Evolutionary conservation across 2,888 invertebrate species (phyloP), one percentile per base, ranked within the genome.

Genomic region (Ormyrus thymus): DNA sequence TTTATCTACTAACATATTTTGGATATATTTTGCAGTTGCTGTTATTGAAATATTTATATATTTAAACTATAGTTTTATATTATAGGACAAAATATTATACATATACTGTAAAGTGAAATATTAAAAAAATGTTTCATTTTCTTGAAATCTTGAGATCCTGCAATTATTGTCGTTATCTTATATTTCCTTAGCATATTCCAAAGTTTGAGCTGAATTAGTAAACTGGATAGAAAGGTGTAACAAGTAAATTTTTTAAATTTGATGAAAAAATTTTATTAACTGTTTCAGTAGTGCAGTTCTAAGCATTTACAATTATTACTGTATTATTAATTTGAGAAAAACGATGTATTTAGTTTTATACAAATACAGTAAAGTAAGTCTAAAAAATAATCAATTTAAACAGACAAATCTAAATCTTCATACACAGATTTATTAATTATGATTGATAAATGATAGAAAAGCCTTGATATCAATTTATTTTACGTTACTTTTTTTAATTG

Each of bases 321-420:
- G 29, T 29, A 29, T 29, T 29, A 29, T 29, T 29, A 13, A 62
- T 7, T 45, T 62, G 5, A 55, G n/a, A 29, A 58, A 71, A 10
- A 7, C 53, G 48, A 61, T 71, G 29, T 51, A 51, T 71, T 71
- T 29, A 50, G 29, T 72, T 55, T 53, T n/a, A 65, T 65, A 65
- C 56, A 56, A 65, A 58, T 50, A n/a, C 58, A 56, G 73, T 46
- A 72, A 72, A 64, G 10, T 73, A 65, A 73, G 73, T 58, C 73
- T 74, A 74, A 74, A 65, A 74, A 74, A 72, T 64, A 65, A 73
- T 55, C 46, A 50, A 48, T 74, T 65, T 29, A 55, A 58, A 58
- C 13, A 50, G 2, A 29, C 29, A 29, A 29, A 29, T 29, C 29
- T 29, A 29, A 29, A 29, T 29, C 29, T 29, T 29, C 29, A 29